Evolutionary conservation across 1,140 invertebrate species (phyloP).

Genomic region (Platorchestia sp.): DNA sequence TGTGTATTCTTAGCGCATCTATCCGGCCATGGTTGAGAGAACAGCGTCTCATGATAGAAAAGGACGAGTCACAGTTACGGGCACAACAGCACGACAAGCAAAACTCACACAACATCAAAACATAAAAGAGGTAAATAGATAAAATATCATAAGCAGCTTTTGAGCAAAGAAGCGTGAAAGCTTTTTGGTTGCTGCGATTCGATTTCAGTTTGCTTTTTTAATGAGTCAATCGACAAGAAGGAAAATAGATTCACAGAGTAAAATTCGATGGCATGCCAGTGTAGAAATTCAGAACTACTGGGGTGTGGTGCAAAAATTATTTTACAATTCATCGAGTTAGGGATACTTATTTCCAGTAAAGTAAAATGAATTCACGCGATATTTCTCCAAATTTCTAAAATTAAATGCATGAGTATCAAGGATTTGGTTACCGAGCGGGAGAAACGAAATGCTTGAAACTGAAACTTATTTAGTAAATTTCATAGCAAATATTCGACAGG

Average conservation of each 20-base stretch:
- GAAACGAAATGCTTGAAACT: neutral
- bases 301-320: neutral
- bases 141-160: neutral
- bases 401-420: neutral
- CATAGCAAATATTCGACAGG: neutral
- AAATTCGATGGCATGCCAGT: neutral
- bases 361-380: neutral
- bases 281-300: neutral
- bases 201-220: neutral
- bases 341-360: neutral
- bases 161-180: neutral
- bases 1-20: neutral
- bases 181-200: neutral
- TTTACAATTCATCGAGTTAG: neutral
- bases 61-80: neutral
- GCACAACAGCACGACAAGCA: neutral
- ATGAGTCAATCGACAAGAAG: neutral
- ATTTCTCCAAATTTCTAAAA: neutral
- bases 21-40: neutral
- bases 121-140: neutral
- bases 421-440: neutral
- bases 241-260: neutral
- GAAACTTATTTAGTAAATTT: neutral
- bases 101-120: neutral
- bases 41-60: neutral